Base-by-base conservation (phyloP, 2,113 vertebrate genomes). In the Rhinolophus ferrumequinum region DNA sequence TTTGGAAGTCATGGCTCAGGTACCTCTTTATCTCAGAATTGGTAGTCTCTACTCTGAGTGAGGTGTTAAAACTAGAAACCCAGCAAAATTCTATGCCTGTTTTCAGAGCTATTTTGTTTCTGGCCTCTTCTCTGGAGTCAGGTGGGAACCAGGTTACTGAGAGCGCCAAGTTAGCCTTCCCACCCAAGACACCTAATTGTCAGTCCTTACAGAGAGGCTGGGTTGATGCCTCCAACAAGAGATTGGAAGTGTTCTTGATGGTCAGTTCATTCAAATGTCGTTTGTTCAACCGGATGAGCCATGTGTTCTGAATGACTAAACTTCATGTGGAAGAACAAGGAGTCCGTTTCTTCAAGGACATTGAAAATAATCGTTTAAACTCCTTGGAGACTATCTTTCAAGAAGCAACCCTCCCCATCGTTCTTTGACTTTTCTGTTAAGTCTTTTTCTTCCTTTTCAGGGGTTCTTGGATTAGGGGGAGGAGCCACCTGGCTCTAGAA, bases 351-450 rank as follows among this genome's bases (percentile, higher is more conserved):
- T 90, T 88, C 54, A 90, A 84, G 50, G 56, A 91, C 2, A 13
- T 86, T 88, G 70, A 88, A 67, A 96, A 90, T 83, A 75, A 80
- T 62, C 67, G 22, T 44, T 80, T 85, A 87, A 82, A 81, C n/a
- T 73, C 13, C 21, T 82, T 95, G 82, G 62, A 90, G 38, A 66
- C 35, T 75, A 1, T 82, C 41, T 92, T 93, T 75, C 52, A 90
- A 69, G 79, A 35, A 87, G 18, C 41, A 85, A 19, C 28, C 24
- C 19, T 84, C 26, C 50, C 3, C 3, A 75, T 10, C 16, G 44
- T 89, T 95, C 73, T 90, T 62, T 75, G 75, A 52, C n/a, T 76
- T 80, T 67, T 80, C 38, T 35, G 6, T 44, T 70, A 70, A 92
- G 50, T 87, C 38, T 58, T 90, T 76, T 84, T 70, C 52, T 83